Conservation (phyloP, 92 coral and sea anemone genomes). For the Phenganax marumi region DNA sequence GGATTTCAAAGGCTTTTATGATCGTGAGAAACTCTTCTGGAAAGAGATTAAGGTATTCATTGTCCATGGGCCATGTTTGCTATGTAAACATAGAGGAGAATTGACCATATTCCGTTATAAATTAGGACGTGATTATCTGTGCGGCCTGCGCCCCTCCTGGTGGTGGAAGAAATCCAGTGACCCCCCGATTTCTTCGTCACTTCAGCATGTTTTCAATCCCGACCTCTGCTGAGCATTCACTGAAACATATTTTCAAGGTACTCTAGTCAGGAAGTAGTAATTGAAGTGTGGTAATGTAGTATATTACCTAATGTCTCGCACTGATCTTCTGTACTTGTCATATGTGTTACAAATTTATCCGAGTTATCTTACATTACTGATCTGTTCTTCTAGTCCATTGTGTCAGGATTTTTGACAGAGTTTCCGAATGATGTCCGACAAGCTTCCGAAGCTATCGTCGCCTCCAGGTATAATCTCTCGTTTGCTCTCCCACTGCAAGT, state of each 20-base stretch:
- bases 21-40: conserved; percentile 96
- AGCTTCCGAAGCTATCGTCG: conserved; percentile 92
- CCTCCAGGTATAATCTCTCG: conserved; percentile 67
- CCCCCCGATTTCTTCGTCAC: conserved; percentile 96
- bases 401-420: conserved; percentile 82
- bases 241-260: conserved; percentile 96
- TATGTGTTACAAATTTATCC: not conserved
- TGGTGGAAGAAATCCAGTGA: conserved; percentile 97
- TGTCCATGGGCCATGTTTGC: not conserved
- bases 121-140: conserved; percentile 94
- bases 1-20: conserved; percentile 94
- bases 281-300: not conserved
- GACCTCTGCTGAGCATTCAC: conserved; percentile 90
- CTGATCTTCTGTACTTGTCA: not conserved
- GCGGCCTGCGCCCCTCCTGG: conserved; percentile 99
- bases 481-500: not conserved
- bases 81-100: too few species aligned
- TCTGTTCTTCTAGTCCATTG: conserved; percentile 68
- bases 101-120: too few species aligned
- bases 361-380: not conserved
- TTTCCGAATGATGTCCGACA: conserved; percentile 88
- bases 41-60: conserved; percentile 80
- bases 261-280: not conserved
- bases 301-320: not conserved
- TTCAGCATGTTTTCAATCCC: conserved; percentile 97